Conservation (phyloP, 2,888 invertebrate genomes). For the Electrophaes corylata region DNA sequence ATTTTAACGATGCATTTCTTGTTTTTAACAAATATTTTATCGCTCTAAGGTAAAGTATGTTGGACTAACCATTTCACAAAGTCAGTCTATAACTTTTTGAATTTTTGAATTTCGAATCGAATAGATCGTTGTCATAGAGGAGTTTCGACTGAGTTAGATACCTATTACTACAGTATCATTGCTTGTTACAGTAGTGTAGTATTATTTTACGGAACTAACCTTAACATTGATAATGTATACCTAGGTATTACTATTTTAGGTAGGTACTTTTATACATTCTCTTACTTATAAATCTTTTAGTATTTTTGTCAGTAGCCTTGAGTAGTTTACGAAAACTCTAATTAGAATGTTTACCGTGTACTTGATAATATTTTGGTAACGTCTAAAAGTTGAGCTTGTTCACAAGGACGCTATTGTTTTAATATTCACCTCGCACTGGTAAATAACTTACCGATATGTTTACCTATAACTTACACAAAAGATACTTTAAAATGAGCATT, state of each 20-base stretch:
- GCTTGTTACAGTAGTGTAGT: too few species aligned
- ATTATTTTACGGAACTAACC: too few species aligned
- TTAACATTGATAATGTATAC: too few species aligned
- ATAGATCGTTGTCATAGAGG: too few species aligned
- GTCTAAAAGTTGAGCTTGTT: neutral
- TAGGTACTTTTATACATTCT: neutral
- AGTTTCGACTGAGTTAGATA: too few species aligned
- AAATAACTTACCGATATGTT: conserved; percentile 30
- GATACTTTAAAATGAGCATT: neutral
- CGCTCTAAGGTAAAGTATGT: too few species aligned
- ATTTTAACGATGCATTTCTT: neutral
- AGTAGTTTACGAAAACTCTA: neutral
- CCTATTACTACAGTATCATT: too few species aligned
- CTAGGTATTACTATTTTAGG: neutral
- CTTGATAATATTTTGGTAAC: neutral
- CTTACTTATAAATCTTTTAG: conserved; percentile 21
- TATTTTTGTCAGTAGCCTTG: conserved; percentile 13
- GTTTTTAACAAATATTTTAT: neutral
- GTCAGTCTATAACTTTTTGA: too few species aligned
- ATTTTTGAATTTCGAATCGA: neutral
- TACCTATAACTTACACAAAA: neutral
- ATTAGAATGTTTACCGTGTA: neutral
- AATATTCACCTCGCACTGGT: conserved; percentile 34
- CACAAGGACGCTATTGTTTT: neutral
- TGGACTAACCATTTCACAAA: too few species aligned